phyloP scores from a whole-genome alignment of 2,888 invertebrate species.

The Parascotia fuliginaria region DNA sequence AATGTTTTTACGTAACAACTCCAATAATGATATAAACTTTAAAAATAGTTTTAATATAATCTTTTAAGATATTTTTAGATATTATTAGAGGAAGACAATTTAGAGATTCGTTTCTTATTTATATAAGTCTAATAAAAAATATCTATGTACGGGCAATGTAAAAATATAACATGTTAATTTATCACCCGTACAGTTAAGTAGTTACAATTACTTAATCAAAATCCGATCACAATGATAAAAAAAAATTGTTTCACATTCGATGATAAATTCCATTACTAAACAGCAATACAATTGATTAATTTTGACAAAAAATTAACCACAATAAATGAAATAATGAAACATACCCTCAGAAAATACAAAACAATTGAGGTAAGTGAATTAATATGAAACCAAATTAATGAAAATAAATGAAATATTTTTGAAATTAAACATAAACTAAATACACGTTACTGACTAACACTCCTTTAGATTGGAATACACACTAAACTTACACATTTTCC shows the following conservation, averaged over 20 bases:
- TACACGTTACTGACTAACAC: conserved; percentile 22
- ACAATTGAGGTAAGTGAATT: not conserved
- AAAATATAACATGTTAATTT: not conserved
- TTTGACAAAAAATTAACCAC: not conserved
- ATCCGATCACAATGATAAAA: not conserved
- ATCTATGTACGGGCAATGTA: too few relatives aligned
- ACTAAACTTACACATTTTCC: conserved; percentile 33
- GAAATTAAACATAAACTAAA: conserved; percentile 4
- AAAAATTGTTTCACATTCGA: not conserved
- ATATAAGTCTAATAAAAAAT: not conserved
- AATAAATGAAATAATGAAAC: not conserved
- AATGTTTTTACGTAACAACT: too few relatives aligned
- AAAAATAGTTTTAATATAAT: too few relatives aligned
- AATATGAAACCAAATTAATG: not conserved
- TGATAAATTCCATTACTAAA: too few relatives aligned
- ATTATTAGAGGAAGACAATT: conserved; percentile 8
- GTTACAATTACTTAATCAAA: not conserved
- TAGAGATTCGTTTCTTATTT: not conserved
- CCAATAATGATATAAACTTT: too few relatives aligned
- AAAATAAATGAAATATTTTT: not conserved
- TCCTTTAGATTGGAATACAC: conserved; percentile 21
- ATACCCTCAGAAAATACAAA: not conserved
- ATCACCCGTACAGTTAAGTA: not conserved
- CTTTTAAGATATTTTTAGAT: too few relatives aligned
- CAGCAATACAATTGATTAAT: too few relatives aligned